Percentiles rank a stretch among this genome's conserved stretches.
phyloP scores from a whole-genome alignment of 2,888 invertebrate species.

The Teleogryllus oceanicus region DNA sequence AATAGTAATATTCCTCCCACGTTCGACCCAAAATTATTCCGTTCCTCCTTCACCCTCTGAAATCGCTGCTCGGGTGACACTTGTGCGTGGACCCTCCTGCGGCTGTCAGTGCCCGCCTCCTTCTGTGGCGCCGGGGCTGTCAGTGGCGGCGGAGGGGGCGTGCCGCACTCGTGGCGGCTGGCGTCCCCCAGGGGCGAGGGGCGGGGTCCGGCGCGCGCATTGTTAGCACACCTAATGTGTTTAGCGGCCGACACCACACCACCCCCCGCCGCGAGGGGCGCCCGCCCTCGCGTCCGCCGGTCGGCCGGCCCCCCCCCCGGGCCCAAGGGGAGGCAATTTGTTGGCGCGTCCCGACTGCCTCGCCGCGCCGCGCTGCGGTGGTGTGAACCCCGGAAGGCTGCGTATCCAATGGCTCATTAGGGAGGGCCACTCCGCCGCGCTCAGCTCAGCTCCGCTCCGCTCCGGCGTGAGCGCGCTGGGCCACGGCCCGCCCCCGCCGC shows the following conservation, averaged over 20 bases:
- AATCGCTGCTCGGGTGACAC: too few species aligned
- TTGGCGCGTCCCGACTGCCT: neutral
- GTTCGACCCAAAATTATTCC: too few species aligned
- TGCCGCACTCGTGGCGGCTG: neutral
- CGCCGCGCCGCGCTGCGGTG: neutral
- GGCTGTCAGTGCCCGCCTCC: neutral
- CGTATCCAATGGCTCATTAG: conserved; percentile 10
- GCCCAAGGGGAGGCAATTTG: conserved; percentile 18
- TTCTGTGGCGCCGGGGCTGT: neutral
- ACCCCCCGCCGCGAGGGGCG: neutral
- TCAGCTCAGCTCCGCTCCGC: neutral
- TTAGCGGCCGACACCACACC: neutral
- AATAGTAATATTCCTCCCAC: too few species aligned
- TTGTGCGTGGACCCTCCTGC: neutral
- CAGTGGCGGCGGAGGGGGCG: neutral
- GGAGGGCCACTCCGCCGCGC: neutral
- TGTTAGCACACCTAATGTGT: conserved; percentile 7
- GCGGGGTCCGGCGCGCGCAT: neutral
- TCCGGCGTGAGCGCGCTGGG: neutral
- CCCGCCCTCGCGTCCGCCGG: neutral
- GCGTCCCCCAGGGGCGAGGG: neutral
- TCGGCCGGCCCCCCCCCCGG: too few species aligned
- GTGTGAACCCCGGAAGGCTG: conserved; percentile 18
- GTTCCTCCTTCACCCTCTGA: too few species aligned
- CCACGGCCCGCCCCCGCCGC: neutral